Conservation (phyloP, 2,888 invertebrate species). For the Xylota segnis region DNA sequence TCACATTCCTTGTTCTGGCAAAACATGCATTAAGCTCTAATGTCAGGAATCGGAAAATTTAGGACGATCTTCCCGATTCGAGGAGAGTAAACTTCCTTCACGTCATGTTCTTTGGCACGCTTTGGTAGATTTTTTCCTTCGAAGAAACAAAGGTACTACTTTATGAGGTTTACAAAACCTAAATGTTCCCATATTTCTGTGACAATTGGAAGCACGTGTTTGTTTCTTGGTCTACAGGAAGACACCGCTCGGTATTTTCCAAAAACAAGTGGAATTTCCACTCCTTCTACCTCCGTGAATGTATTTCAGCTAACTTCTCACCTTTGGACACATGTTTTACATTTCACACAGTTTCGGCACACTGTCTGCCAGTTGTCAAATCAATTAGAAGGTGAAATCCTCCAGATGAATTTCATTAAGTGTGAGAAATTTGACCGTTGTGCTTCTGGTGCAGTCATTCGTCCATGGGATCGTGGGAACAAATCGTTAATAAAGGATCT, state of each 20-base stretch:
- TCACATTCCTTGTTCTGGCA: no score
- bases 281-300: background rate
- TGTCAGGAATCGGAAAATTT: no score
- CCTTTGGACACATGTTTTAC: conserved; percentile 35
- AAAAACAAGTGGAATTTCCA: background rate
- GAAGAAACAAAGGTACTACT: no score
- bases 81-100: no score
- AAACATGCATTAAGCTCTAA: no score
- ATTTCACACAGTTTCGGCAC: conserved; percentile 23
- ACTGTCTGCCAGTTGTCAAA: background rate
- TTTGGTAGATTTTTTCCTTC: no score
- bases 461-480: conserved; percentile 58
- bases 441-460: conserved; percentile 32
- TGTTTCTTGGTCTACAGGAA: background rate
- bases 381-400: conserved; percentile 6
- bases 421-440: conserved; percentile 53
- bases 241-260: background rate
- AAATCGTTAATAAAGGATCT: conserved; percentile 15
- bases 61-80: no score
- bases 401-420: conserved; percentile 25
- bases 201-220: background rate
- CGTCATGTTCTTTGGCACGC: no score
- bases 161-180: no score
- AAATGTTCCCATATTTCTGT: no score
- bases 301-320: background rate